These are phyloP conservation scores for Mythimna pallens DNA, from an alignment of 2,888 invertebrate species.

Conservation along the genomic window DNA sequence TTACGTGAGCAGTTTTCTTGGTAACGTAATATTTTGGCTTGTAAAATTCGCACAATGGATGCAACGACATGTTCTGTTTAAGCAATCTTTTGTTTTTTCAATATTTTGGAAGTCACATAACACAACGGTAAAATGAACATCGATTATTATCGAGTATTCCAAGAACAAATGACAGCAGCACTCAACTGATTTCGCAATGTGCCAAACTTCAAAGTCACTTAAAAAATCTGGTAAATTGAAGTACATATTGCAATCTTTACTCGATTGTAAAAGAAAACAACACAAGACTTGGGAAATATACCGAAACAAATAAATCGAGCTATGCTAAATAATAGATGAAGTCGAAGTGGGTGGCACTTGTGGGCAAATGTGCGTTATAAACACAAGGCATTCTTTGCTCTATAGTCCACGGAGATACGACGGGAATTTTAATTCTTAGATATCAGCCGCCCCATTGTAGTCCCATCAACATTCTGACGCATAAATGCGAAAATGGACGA, in stretches of 20 bases:
- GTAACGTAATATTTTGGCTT: constrained; percentile 31
- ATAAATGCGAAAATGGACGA: constrained; percentile 47
- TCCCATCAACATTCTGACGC: constrained; percentile 56
- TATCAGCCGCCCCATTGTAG: constrained; percentile 60
- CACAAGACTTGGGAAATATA: constrained; percentile 9
- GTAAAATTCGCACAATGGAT: constrained; percentile 26
- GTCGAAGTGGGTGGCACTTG: constrained; percentile 53
- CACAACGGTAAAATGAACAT: constrained; percentile 15
- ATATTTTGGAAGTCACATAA: constrained; percentile 33
- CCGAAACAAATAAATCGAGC: constrained; percentile 39
- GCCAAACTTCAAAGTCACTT: neutral
- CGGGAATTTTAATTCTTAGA: constrained; percentile 70
- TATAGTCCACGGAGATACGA: constrained; percentile 47
- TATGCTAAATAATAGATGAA: constrained; percentile 45
- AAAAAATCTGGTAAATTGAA: neutral
- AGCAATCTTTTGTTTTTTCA: constrained; percentile 8
- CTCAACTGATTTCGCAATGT: constrained; percentile 13
- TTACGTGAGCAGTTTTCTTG: constrained; percentile 35
- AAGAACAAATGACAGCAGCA: constrained; percentile 12
- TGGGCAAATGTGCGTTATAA: constrained; percentile 59
- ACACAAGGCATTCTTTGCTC: constrained; percentile 67
- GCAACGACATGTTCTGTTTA: constrained; percentile 27
- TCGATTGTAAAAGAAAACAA: constrained; percentile 22
- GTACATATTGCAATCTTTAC: neutral
- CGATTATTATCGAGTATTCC: constrained; percentile 11